These are phyloP conservation scores for Erpetoichthys calabaricus DNA, from an alignment of 2,797 vertebrate species.

Conservation along the genomic window DNA sequence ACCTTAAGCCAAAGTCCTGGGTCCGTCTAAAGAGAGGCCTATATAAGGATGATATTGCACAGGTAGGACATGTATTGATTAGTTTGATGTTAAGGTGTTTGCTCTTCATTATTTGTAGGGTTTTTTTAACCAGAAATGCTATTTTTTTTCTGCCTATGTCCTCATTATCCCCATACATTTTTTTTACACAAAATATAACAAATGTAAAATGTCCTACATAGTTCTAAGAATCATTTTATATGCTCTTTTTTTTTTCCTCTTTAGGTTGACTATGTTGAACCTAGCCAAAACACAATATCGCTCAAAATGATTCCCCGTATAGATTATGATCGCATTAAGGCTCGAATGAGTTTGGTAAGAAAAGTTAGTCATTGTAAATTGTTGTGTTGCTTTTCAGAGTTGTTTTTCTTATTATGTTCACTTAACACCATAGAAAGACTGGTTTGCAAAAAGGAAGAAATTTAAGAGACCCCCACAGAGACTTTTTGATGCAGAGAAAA, in stretches of 20 bases:
- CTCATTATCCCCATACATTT: neutral
- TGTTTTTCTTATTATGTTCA: neutral
- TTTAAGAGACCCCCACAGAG: constrained; percentile 80
- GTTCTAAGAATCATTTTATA: neutral
- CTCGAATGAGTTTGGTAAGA: constrained; percentile 80
- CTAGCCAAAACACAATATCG: constrained; percentile 92
- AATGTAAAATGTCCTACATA: neutral
- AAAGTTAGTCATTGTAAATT: too few relatives aligned
- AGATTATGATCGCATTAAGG: constrained; percentile 89
- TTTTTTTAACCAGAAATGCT: too few relatives aligned
- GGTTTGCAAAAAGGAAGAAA: constrained; percentile 87
- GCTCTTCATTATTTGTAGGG: neutral
- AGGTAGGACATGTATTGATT: constrained; percentile 42
- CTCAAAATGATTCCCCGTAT: constrained; percentile 94
- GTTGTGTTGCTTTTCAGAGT: neutral
- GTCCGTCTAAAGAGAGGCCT: constrained; percentile 87
- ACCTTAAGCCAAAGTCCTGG: constrained; percentile 95
- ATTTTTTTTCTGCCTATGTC: too few relatives aligned
- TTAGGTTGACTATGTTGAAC: constrained; percentile 92
- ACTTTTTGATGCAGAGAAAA: constrained; percentile 88
- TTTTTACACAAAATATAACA: neutral
- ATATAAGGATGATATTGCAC: constrained; percentile 94
- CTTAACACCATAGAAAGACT: constrained; percentile 67
- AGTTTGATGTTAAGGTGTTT: neutral
- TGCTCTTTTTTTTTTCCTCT: neutral